Evolutionary conservation across 2,113 vertebrate genomes (phyloP).

Genomic region (Rafetus swinhoei): DNA sequence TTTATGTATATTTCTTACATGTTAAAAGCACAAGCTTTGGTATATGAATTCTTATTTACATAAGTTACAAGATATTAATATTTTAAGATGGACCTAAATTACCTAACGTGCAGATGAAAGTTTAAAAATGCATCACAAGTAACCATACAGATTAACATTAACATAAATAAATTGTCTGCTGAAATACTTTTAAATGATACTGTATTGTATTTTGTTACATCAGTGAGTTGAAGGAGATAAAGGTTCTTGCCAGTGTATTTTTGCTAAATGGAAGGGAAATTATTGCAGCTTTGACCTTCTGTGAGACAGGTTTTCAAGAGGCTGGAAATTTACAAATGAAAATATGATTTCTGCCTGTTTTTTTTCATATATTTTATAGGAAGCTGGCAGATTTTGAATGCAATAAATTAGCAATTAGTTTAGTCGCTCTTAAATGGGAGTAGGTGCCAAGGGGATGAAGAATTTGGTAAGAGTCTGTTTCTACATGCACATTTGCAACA

Average conservation of each 20-base stretch:
- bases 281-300: neutral
- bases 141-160: constrained; percentile 22
- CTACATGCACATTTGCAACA: neutral
- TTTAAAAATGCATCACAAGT: constrained; percentile 30
- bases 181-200: neutral
- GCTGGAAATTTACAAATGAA: neutral
- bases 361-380: neutral
- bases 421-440: neutral
- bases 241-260: neutral
- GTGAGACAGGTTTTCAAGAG: neutral
- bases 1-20: constrained; percentile 46
- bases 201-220: neutral
- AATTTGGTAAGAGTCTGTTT: neutral
- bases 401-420: neutral
- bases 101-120: constrained; percentile 7
- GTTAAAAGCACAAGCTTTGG: constrained; percentile 33
- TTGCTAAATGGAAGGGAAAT: constrained; percentile 8
- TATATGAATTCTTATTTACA: constrained; percentile 43
- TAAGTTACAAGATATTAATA: constrained; percentile 16
- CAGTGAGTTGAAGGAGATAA: neutral
- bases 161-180: constrained; percentile 2
- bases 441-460: neutral
- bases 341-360: neutral
- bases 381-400: neutral
- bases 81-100: constrained; percentile 44